Evolutionary conservation across 2,888 invertebrate genomes (phyloP), one percentile per base, ranked within the genome.

Genomic region (Ferdinandea cuprea): DNA sequence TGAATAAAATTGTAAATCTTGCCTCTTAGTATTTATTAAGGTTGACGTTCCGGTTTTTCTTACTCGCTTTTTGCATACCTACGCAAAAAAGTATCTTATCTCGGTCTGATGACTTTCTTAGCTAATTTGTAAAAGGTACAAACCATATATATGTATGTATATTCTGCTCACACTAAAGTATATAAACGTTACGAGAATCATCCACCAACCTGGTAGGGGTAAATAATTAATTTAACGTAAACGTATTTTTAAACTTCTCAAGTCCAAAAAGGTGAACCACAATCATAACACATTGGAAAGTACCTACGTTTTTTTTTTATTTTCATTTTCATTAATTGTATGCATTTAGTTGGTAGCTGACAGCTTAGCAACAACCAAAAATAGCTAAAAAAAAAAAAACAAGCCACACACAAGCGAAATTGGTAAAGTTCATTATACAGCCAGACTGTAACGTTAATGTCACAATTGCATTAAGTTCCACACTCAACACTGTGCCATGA

Each of bases 261-360:
- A 69, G 56, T 61, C 56, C 48, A 69, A 7, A 48, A 56, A 54
- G 77, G 69, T 69, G 61, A 77, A 69, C 37, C 59, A 48, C 56
- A 9, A 61, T 21, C 30, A 63, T 63, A 54, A 61, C 17, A 61
- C 17, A 63, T 32, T 68, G 44, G 54, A 44, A 76, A 68, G 74
- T 52, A 35, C 42, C 19, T 19, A 7, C 6, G 0, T 6, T 42
- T 9, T 42, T 42, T 15, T 15, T 42, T 42, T 11, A 21, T 9
- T 37, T 54, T 68, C 32, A 4, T 48, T 58, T 13, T 25, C 7
- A 50, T 30, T 52, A 66, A 52, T 40, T 52, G 28, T 42, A 42
- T 52, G 42, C 52, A 52, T 25, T 66, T 30, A 3, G 37, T 37
- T 40, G 11, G 48, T 35, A 4, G 0, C 7, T 32, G 32, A 17